Evolutionary conservation across 2,113 vertebrate genomes (phyloP).

Genomic region (Megatriorchis doriae): DNA sequence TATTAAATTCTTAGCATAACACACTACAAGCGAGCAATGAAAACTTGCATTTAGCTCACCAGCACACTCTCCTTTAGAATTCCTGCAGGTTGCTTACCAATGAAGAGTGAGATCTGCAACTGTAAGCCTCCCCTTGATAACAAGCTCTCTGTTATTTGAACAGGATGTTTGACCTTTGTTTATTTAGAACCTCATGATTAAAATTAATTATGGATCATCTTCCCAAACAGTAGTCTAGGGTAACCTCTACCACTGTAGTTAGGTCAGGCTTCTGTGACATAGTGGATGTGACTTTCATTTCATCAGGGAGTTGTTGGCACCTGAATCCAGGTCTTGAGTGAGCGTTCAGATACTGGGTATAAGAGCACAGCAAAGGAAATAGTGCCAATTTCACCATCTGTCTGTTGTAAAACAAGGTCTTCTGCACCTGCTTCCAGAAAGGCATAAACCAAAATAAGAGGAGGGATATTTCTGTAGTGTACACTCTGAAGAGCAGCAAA

Average conservation of each 20-base stretch:
- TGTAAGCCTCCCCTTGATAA: background rate
- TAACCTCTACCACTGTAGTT: background rate
- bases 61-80: background rate
- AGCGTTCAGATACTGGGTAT: background rate
- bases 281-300: background rate
- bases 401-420: background rate
- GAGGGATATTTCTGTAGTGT: background rate
- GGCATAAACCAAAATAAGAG: background rate
- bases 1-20: background rate
- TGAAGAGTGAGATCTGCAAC: background rate
- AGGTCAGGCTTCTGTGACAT: background rate
- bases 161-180: background rate
- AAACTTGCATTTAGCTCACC: background rate
- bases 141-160: background rate
- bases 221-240: background rate
- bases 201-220: background rate
- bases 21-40: background rate
- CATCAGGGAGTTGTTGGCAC: background rate
- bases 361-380: background rate
- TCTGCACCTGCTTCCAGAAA: background rate
- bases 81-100: background rate
- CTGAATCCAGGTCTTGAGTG: background rate
- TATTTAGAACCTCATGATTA: background rate
- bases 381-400: constrained; percentile 17
- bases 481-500: background rate